These are phyloP conservation scores for Macrocentrus cingulum DNA, from an alignment of 1,140 invertebrate species.

Conservation along the genomic window DNA sequence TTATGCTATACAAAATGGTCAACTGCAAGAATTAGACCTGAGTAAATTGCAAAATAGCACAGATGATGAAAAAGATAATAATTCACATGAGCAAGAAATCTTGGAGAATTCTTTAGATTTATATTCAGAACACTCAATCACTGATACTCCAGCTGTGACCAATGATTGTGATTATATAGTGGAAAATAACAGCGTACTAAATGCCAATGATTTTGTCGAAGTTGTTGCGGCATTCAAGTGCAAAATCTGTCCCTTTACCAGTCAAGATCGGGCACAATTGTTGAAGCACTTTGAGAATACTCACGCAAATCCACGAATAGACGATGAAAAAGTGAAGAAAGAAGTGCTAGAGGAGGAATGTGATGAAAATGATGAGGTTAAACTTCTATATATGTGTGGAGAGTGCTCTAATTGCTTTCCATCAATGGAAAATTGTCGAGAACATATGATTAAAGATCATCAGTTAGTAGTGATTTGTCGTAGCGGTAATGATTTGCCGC, in stretches of 20 bases:
- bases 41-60: slow-evolving; percentile 32
- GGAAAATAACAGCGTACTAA: slow-evolving; percentile 35
- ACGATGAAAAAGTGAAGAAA: slow-evolving; percentile 23
- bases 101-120: neutral
- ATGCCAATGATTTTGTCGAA: slow-evolving; percentile 49
- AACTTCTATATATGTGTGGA: slow-evolving; percentile 55
- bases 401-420: slow-evolving; percentile 58
- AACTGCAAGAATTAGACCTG: slow-evolving; percentile 42
- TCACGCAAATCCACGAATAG: slow-evolving; percentile 42
- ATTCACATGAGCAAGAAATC: neutral
- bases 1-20: slow-evolving; percentile 41
- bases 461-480: slow-evolving; percentile 42
- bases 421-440: slow-evolving; percentile 55
- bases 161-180: slow-evolving; percentile 30
- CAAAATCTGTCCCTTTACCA: slow-evolving; percentile 50
- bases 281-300: slow-evolving; percentile 45
- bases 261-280: slow-evolving; percentile 44
- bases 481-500: slow-evolving; percentile 21
- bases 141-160: no score
- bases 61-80: slow-evolving; percentile 22
- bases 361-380: slow-evolving; percentile 38
- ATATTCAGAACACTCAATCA: slow-evolving; percentile 16
- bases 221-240: slow-evolving; percentile 52
- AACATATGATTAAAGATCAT: slow-evolving; percentile 59
- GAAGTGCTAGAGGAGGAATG: slow-evolving; percentile 32